A percentile compares a stretch with the other conserved stretches of the same genome.
Evolutionary conservation across 2,797 vertebrate species (phyloP).

Genomic region (Schizothorax lantsangensis): DNA sequence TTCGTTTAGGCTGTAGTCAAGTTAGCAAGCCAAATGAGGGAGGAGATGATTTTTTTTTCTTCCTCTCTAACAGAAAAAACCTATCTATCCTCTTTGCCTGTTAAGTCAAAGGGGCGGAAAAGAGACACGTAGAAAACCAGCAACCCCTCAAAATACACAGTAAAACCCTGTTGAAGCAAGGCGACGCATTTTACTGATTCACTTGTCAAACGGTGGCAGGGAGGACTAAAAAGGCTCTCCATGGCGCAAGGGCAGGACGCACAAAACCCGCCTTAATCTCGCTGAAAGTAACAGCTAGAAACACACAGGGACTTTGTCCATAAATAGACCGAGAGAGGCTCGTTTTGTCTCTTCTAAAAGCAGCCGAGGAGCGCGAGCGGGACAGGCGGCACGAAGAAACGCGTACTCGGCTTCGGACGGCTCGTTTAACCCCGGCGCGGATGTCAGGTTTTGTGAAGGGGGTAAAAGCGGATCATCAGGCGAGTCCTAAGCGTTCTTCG

Average conservation of each 20-base stretch:
- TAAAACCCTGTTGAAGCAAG: conserved; percentile 52
- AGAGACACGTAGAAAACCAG: conserved; percentile 58
- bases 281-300: conserved; percentile 52
- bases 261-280: conserved; percentile 47
- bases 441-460: background rate
- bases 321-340: conserved; percentile 76
- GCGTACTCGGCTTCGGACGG: background rate
- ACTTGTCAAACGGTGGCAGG: conserved; percentile 34
- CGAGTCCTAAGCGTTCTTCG: conserved; percentile 7
- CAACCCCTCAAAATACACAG: conserved; percentile 60
- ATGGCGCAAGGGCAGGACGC: conserved; percentile 39
- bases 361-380: background rate
- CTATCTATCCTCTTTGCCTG: conserved; percentile 54
- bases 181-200: conserved; percentile 38
- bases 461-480: background rate
- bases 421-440: background rate
- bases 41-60: conserved; percentile 55
- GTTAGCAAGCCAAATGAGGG: conserved; percentile 58
- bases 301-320: conserved; percentile 68
- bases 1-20: conserved; percentile 14
- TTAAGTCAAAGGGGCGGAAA: conserved; percentile 64
- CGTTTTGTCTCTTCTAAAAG: conserved; percentile 58
- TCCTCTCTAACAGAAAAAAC: conserved; percentile 55
- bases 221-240: conserved; percentile 26
- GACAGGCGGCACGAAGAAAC: background rate